phyloP scores from a whole-genome alignment of 2,888 invertebrate species.

The Pogonocherus hispidulus region DNA sequence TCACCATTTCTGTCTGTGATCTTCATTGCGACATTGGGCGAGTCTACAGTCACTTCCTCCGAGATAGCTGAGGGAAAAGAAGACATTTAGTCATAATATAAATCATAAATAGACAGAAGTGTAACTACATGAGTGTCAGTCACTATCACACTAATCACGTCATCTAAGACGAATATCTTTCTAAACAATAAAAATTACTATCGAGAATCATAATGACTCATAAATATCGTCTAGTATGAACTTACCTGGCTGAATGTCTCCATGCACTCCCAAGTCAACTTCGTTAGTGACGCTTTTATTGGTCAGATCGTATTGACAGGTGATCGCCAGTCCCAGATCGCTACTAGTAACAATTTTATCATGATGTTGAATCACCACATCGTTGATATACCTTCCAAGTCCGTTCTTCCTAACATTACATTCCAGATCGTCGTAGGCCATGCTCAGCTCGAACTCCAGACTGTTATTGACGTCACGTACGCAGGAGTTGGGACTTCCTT shows the following conservation, averaged over 20 bases:
- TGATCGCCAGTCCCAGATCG: slow-evolving; percentile 92
- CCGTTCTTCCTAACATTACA: slow-evolving; percentile 94
- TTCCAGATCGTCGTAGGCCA: slow-evolving; percentile 93
- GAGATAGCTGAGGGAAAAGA: slow-evolving; percentile 75
- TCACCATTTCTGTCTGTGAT: slow-evolving; percentile 88
- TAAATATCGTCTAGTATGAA: no score
- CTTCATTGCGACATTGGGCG: slow-evolving; percentile 95
- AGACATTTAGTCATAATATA: no score
- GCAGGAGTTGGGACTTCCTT: slow-evolving; percentile 93
- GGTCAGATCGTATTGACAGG: slow-evolving; percentile 94
- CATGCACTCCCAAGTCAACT: slow-evolving; percentile 89
- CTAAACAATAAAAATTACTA: no score
- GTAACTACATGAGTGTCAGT: no score
- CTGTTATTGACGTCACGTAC: slow-evolving; percentile 90
- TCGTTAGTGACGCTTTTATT: slow-evolving; percentile 95
- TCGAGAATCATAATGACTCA: no score
- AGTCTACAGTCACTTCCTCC: slow-evolving; percentile 93
- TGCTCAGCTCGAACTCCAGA: slow-evolving; percentile 90
- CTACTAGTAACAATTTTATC: slow-evolving; percentile 95
- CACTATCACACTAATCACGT: no score
- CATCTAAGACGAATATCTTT: no score
- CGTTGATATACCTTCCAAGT: slow-evolving; percentile 83
- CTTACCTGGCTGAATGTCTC: slow-evolving; percentile 76
- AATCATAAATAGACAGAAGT: no score
- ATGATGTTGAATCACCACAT: slow-evolving; percentile 95